Evolutionary conservation across 2,797 vertebrate genomes (phyloP), one percentile per base, ranked within the genome.

Genomic region (Acanthurus tractus): DNA sequence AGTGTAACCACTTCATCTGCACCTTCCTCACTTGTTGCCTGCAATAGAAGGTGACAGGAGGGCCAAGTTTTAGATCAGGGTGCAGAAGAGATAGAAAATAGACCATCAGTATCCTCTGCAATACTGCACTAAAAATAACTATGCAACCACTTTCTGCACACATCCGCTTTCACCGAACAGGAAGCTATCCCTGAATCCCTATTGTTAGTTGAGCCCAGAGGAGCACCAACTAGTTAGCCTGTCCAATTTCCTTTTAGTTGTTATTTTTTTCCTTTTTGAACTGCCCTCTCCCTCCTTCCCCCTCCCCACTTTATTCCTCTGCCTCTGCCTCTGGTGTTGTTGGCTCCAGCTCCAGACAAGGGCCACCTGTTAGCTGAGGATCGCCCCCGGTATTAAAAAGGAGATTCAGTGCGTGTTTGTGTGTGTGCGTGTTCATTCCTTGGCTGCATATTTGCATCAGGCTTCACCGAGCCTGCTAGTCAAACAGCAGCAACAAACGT

Each of bases 141-240:
- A 20, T 56, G 79, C 34, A 53, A 72, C 71, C 22, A 57, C 78
- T 87, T 77, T 89, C 74, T 48, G 25, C 64, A 69, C 74, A 53
- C 81, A 83, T 86, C 90, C 79, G 83, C 74, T 81, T 86, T 87
- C 72, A 73, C 46, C n/a, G 67, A 83, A 75, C 86, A 87, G 88
- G 87, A 92, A 90, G 68, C 75, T 40, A 78, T 86, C 80, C 67
- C 82, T 70, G 67, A 78, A 77, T 83, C 70, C 59, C 87, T 52
- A 86, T 89, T 93, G 88, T 92, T 86, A 65, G 66, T 17, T 13
- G 59, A 66, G 70, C 79, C 70, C 59, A 74, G 18, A 73, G 82
- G 76, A 85, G 77, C 79, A 50, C 70, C 69, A 78, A 64, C 57
- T 69, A 74, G 63, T 88, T 79, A 52, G 72, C 74, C n/a, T 66